Conservation (phyloP, 2,888 invertebrate genomes). For the Ophion ellenae region DNA sequence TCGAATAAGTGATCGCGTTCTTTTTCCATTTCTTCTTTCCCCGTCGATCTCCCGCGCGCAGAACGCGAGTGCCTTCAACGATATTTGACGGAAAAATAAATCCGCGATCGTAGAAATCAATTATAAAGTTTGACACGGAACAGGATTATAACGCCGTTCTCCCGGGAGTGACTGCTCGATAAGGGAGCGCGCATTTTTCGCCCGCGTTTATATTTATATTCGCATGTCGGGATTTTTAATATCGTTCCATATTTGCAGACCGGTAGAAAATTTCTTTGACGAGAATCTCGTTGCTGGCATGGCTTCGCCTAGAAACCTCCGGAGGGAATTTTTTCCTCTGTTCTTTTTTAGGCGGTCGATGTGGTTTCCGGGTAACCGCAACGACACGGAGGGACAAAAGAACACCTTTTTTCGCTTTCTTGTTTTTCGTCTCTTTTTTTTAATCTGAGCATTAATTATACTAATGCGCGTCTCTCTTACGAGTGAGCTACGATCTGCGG, state of each 20-base stretch:
- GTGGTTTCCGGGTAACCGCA: constrained; percentile 9
- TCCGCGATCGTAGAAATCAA: too few species aligned
- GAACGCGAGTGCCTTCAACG: too few species aligned
- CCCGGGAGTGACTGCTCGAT: too few species aligned
- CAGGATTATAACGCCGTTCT: too few species aligned
- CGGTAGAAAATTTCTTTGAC: constrained; percentile 29
- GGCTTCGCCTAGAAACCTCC: constrained; percentile 21
- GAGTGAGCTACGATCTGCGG: not conserved
- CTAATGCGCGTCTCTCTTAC: constrained; percentile 60
- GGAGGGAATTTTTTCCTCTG: constrained; percentile 29
- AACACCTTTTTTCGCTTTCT: constrained; percentile 8
- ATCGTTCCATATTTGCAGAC: constrained; percentile 10
- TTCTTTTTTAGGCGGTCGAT: constrained; percentile 21
- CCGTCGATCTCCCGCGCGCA: too few species aligned
- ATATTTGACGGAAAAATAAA: too few species aligned
- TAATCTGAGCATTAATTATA: constrained; percentile 64
- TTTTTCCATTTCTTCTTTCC: too few species aligned
- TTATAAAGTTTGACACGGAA: not conserved
- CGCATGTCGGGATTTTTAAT: constrained; percentile 20
- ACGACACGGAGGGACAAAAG: not conserved
- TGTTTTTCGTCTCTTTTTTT: constrained; percentile 36
- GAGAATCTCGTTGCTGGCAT: constrained; percentile 7
- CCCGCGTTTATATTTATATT: not conserved
- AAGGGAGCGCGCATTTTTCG: constrained; percentile 1
- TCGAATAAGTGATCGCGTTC: too few species aligned